Evolutionary conservation across 2,888 invertebrate species (phyloP).

Genomic region (Erannis defoliaria): DNA sequence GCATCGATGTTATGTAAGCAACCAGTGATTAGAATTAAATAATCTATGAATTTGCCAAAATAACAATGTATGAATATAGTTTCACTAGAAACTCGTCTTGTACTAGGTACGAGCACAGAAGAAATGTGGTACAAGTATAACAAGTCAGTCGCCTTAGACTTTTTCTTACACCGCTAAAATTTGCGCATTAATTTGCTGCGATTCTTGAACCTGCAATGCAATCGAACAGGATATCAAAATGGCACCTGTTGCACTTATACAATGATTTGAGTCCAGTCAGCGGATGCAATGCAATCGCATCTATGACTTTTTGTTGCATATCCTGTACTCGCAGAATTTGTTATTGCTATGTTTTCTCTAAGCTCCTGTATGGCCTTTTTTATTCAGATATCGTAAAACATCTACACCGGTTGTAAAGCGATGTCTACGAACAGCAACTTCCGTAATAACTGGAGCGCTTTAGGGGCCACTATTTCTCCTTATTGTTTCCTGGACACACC

Average conservation of each 20-base stretch:
- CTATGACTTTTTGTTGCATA: constrained; percentile 25
- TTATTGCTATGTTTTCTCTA: constrained; percentile 10
- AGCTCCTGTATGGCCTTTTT: background rate
- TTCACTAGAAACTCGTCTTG: background rate
- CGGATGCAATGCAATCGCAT: constrained; percentile 25
- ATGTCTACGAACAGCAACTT: constrained; percentile 35
- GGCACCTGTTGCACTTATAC: constrained; percentile 10
- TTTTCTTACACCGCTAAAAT: background rate
- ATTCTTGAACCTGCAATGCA: constrained; percentile 16
- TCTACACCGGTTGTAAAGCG: constrained; percentile 18
- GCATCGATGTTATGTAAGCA: constrained; percentile 21
- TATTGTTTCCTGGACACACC: constrained; percentile 47
- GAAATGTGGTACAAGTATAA: background rate
- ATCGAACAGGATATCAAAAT: constrained; percentile 26
- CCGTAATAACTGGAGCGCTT: constrained; percentile 40
- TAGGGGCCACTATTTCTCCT: constrained; percentile 39
- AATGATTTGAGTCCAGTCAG: constrained; percentile 18
- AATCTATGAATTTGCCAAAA: background rate
- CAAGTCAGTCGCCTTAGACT: background rate
- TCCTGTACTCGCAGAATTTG: constrained; percentile 20
- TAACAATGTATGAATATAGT: background rate
- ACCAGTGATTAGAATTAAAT: background rate
- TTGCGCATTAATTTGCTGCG: background rate
- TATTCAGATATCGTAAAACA: constrained; percentile 11
- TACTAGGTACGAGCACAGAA: too few relatives aligned